These are phyloP conservation scores for Bufo bufo DNA, from an alignment of 2,113 vertebrate genomes.

Conservation along the genomic window DNA sequence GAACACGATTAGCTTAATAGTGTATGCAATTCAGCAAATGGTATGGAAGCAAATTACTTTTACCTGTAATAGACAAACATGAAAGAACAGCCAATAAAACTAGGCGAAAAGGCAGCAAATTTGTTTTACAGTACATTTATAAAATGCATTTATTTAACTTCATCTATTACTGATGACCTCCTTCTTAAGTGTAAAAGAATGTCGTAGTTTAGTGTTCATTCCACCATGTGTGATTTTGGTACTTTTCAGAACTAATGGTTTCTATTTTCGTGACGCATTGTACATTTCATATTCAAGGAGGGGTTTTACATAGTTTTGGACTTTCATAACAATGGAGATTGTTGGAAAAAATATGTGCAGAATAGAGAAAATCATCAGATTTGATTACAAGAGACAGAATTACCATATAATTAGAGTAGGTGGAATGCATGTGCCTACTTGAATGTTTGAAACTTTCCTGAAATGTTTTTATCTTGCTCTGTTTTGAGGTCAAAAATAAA, in stretches of 20 bases:
- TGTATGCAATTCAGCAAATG: constrained; percentile 57
- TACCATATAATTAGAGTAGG: constrained; percentile 36
- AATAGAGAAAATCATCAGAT: constrained; percentile 15
- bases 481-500: not conserved
- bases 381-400: constrained; percentile 43
- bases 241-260: not conserved
- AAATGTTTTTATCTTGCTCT: not conserved
- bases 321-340: constrained; percentile 12
- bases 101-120: constrained; percentile 46
- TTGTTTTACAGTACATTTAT: constrained; percentile 44
- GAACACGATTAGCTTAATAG: constrained; percentile 55
- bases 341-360: not conserved
- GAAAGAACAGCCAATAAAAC: constrained; percentile 43
- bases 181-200: not conserved
- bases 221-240: not conserved
- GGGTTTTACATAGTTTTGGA: not conserved
- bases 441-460: not conserved
- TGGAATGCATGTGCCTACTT: not conserved
- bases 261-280: not conserved
- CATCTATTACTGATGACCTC: constrained; percentile 42
- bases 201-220: not conserved
- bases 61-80: constrained; percentile 51
- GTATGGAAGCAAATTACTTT: constrained; percentile 50
- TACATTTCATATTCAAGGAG: not conserved
- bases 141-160: constrained; percentile 46